These are phyloP conservation scores for Orthosia cruda DNA, from an alignment of 2,888 invertebrate species.

Conservation along the genomic window DNA sequence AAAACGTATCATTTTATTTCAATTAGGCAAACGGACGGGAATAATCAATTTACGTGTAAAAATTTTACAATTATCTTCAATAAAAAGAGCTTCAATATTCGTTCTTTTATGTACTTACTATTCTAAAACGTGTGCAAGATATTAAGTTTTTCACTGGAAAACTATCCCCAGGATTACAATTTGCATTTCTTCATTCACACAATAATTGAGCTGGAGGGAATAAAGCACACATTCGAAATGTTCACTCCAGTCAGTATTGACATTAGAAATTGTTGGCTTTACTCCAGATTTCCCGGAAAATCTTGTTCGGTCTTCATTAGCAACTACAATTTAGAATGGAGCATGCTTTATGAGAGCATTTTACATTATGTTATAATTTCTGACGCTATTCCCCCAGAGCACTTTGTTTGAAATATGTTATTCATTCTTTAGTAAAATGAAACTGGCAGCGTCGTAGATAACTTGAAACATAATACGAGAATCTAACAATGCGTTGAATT, in stretches of 20 bases:
- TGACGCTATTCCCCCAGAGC: conserved; percentile 9
- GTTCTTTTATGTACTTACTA: neutral
- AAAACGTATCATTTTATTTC: conserved; percentile 1
- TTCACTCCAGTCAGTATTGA: conserved; percentile 42
- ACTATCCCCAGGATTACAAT: neutral
- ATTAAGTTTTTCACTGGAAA: neutral
- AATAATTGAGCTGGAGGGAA: conserved; percentile 23
- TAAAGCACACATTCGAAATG: conserved; percentile 45
- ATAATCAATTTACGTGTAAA: too few species aligned
- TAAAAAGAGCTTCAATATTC: neutral
- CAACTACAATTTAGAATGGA: conserved; percentile 48
- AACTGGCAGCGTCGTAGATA: conserved; percentile 27
- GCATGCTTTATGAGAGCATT: conserved; percentile 44
- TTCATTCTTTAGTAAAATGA: conserved; percentile 53
- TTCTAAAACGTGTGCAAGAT: neutral
- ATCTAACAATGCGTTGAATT: conserved; percentile 19
- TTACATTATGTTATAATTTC: conserved; percentile 50
- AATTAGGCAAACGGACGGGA: neutral
- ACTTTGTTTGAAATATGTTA: conserved; percentile 48
- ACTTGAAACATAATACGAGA: conserved; percentile 35
- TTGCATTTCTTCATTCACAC: neutral
- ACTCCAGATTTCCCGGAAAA: conserved; percentile 63
- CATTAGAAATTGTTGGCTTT: conserved; percentile 63
- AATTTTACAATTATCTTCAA: neutral
- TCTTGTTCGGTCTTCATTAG: conserved; percentile 62